A percentile compares a stretch with the other conserved stretches of the same genome.
These are phyloP conservation scores for Argya squamiceps DNA, from an alignment of 2,797 vertebrate species.

Conservation along the genomic window DNA sequence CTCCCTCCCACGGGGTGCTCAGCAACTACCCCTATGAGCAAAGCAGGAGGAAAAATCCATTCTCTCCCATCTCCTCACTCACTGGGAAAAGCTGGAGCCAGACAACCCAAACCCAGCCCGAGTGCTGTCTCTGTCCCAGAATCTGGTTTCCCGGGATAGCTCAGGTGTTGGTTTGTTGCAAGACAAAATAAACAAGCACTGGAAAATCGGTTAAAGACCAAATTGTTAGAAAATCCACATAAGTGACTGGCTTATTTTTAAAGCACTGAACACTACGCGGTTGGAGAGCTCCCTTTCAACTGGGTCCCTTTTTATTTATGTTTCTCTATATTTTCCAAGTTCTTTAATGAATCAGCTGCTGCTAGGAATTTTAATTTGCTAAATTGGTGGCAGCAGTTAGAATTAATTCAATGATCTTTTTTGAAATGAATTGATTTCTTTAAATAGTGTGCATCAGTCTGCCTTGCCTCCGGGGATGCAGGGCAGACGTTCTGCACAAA, in stretches of 20 bases:
- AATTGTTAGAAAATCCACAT: neutral
- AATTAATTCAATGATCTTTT: conserved; percentile 64
- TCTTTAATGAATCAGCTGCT: conserved; percentile 61
- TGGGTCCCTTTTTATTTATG: conserved; percentile 47
- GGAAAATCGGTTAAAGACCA: neutral
- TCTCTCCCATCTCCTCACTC: neutral
- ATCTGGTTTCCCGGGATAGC: neutral
- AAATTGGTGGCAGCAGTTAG: conserved; percentile 43
- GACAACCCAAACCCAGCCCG: neutral
- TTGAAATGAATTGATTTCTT: conserved; percentile 71
- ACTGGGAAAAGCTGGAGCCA: neutral
- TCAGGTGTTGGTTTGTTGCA: neutral
- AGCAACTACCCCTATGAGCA: neutral
- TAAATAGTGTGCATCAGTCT: conserved; percentile 66
- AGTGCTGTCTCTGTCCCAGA: neutral
- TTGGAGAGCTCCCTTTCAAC: conserved; percentile 37
- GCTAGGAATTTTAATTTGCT: conserved; percentile 65
- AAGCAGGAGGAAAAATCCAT: neutral
- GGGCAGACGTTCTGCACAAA: conserved; percentile 61
- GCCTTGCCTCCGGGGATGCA: conserved; percentile 16
- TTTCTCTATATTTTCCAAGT: conserved; percentile 44
- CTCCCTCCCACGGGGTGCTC: fast-evolving
- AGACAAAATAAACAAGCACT: neutral
- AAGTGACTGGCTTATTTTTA: neutral
- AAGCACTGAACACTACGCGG: neutral